Conservation (phyloP, 2,888 invertebrate species). For the Pterostichus niger region DNA sequence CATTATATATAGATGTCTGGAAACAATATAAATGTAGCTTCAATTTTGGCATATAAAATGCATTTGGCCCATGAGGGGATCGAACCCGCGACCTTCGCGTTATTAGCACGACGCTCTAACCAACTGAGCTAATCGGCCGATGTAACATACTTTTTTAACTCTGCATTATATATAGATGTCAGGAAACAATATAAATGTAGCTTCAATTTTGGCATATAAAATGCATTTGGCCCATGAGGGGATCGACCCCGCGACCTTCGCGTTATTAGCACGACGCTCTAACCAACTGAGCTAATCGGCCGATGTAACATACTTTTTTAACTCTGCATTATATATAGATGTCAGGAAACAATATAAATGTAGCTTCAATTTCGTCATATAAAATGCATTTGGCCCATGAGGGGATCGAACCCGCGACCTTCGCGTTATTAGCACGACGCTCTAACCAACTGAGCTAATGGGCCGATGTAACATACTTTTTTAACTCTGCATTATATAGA, state of each 20-base stretch:
- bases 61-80: conserved; percentile 85
- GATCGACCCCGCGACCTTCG: conserved; percentile 88
- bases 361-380: no score
- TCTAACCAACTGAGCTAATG: conserved; percentile 89
- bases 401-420: conserved; percentile 88
- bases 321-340: no score
- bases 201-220: no score
- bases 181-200: no score
- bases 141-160: no score
- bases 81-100: conserved; percentile 88
- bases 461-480: conserved; percentile 75
- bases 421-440: conserved; percentile 89
- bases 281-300: conserved; percentile 88
- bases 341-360: no score
- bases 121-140: conserved; percentile 87
- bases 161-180: no score
- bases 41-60: no score
- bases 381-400: conserved; percentile 80
- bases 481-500: no score
- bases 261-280: conserved; percentile 89
- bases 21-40: no score
- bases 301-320: conserved; percentile 70
- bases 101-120: conserved; percentile 89
- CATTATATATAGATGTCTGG: no score
- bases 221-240: conserved; percentile 82